Base-by-base conservation (phyloP, 2,113 vertebrate species). In the Epinephelus moara region DNA sequence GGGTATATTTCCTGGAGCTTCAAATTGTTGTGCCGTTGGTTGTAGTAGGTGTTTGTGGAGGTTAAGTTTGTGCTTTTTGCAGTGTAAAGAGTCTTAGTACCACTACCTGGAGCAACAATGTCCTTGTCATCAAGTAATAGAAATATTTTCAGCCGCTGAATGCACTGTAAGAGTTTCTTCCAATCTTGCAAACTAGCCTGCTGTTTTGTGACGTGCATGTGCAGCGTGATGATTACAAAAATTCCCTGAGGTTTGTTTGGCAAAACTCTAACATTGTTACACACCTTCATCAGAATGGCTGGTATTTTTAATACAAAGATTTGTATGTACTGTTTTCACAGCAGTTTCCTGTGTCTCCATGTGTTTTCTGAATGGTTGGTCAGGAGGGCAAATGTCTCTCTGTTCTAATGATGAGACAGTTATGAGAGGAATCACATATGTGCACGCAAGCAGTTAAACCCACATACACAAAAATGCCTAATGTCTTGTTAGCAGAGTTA, bases 401-500 rank as follows among this genome's bases (percentile, higher is more conserved):
- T 70, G 63, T 45, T 69, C 42, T 52, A 50, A 11, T 62, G 17
- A 55, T 10, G 30, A 63, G 17, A 66, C 7, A 50, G 8, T 62
- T 13, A 50, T 10, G 23, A 62, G 13, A 66, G 10, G 21, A 21
- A 59, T 72, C 40, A 47, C 73, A 72, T 55, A 18, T 13, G 33
- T 53, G 47, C 37, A 61, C 6, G 21, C 69, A 27, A 70, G 23
- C 53, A 70, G 30, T 23, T 60, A 17, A 64, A 73, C 64, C 63
- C 55, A 40, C 50, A 37, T 4, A 6, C 25, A 55, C 52, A 53
- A 56, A 72, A 64, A 83, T 21, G 57, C 63, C 69, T 3, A 14
- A 37, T 56, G 18, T 30, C n/a, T 61, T 75, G 74, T 90, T 70
- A 78, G 81, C 61, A 85, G 33, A 25, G 15, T 33, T 47, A 18